A percentile compares a stretch with the other conserved stretches of the same genome.
Evolutionary conservation across 1,140 invertebrate genomes (phyloP).

Genomic region (Drosophila nigrodunni): DNA sequence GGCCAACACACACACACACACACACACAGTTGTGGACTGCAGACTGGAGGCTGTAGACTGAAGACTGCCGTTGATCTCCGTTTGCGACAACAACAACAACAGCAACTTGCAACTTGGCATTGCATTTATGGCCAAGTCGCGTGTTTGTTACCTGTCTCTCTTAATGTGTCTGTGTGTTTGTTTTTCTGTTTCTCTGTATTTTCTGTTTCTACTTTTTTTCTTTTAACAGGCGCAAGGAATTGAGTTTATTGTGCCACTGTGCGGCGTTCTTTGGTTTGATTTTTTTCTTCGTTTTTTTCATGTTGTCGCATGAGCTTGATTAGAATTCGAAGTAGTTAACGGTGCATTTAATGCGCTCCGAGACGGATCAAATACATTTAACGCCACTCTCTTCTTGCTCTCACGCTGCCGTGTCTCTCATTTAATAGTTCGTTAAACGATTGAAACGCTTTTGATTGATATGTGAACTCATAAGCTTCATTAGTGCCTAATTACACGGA

Average conservation of each 20-base stretch:
- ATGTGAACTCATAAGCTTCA: slow-evolving; percentile 44
- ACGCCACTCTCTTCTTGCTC: slow-evolving; percentile 43
- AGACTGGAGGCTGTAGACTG: slow-evolving; percentile 14
- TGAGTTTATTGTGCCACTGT: slow-evolving; percentile 78
- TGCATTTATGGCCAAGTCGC: slow-evolving; percentile 79
- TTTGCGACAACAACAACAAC: slow-evolving; percentile 41
- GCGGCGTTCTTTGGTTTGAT: slow-evolving; percentile 64
- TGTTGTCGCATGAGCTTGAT: slow-evolving; percentile 75
- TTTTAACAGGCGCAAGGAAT: slow-evolving; percentile 56
- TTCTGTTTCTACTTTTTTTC: slow-evolving; percentile 19
- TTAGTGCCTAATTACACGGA: slow-evolving; percentile 27
- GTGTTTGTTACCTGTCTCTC: slow-evolving; percentile 63
- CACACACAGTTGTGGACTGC: background rate
- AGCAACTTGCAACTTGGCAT: slow-evolving; percentile 62
- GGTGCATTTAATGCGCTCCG: slow-evolving; percentile 75
- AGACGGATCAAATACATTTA: slow-evolving; percentile 78
- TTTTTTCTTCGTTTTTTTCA: no score
- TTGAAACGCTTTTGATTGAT: slow-evolving; percentile 33
- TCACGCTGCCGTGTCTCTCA: background rate
- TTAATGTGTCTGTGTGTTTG: slow-evolving; percentile 39
- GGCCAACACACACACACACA: slow-evolving; percentile 50
- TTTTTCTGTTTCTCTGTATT: slow-evolving; percentile 20
- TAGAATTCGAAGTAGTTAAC: slow-evolving; percentile 81
- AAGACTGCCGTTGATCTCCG: slow-evolving; percentile 29
- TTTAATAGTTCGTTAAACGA: slow-evolving; percentile 23